Evolutionary conservation across 2,113 vertebrate genomes (phyloP), one percentile per base, ranked within the genome.

Genomic region (Galeopterus variegatus): DNA sequence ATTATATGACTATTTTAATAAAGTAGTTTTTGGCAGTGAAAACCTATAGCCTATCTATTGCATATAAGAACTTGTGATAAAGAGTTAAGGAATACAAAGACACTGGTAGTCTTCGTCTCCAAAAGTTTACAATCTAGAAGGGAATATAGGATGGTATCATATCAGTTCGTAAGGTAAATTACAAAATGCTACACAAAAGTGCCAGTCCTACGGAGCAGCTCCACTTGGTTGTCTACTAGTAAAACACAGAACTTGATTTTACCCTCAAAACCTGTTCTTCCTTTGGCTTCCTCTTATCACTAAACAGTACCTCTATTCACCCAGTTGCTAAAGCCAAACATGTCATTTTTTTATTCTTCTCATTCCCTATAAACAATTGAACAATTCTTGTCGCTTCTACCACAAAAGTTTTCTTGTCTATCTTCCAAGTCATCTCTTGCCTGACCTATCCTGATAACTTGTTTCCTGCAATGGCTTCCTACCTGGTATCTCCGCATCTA

Each of bases 231-330:
- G 48, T 88, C 70, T 77, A 84, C 69, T 41, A 84, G 45, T 83
- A 76, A 93, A 96, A 93, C 72, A 64, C 1, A n/a, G 45, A 89
- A 93, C 23, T 79, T 36, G n/a, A 83, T 28, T 93, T 83, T 70
- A 79, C 52, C 31, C 41, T 24, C 60, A 62, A 77, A 90, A 64
- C 56, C 54, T 84, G 17, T 48, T 85, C 45, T 90, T 65, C 17
- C 94, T 24, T 90, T 65, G 72, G 54, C 64, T 85, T 73, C 80
- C 23, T 64, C 45, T 14, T 60, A 10, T n/a, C 73, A 64, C 60
- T 45, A 72, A 85, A 77, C 12, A 60, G 69, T 85, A 85, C 12
- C 17, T 56, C 70, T 36, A 93, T 26, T 12, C 1, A 62, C 18
- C 18, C 28, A 93, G 17, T 50, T 89, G 21, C n/a, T 84, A 79